Base-by-base conservation (phyloP, 2,797 vertebrate genomes). In the Ceyx erithaca region DNA sequence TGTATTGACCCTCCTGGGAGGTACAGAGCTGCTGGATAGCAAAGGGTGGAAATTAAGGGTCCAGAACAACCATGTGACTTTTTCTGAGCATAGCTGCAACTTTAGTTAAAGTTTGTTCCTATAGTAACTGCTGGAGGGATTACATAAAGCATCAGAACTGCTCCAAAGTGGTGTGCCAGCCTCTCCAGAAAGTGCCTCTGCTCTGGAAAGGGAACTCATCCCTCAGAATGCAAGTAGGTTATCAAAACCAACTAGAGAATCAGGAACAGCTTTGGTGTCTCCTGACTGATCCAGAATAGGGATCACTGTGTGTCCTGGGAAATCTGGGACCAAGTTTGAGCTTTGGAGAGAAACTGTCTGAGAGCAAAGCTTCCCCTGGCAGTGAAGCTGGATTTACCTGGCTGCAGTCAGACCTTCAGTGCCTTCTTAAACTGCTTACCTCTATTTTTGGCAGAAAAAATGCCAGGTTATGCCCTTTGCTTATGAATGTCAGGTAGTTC, bases 71-170 rank as follows among this genome's bases (percentile, higher is more conserved):
- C 15, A 2, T 23, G 54, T 37, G 86, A 61, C 4, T 26, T 51
- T 22, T 28, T 57, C 22, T 0, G 52, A 70, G 64, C 63, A 35
- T n/a, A 23, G 82, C 75, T 87, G 51, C 72, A 80, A 71, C 93
- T 87, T 86, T 11, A 64, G 28, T 4, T 7, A 31, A 72, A 86
- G 68, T 87, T 91, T 67, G 95, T 96, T 96, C 92, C 95, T 94
- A 91, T 94, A 94, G 94, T 61, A 92, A 96, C 94, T 62, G 83
- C 31, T 4, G 3, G 80, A 33, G 75, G 35, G 57, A 33, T 94
- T 96, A 75, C 10, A 5, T 92, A 78, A 95, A 85, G 90, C 48
- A 22, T 3, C 13, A n/a, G 8, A 69, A 45, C 8, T 2, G 9
- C 87, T 78, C 41, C 17, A n/a, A 62, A 4, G 54, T 40, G 2